These are phyloP conservation scores for Auanema freiburgensis DNA, from an alignment of 2,888 invertebrate species.

Conservation along the genomic window DNA sequence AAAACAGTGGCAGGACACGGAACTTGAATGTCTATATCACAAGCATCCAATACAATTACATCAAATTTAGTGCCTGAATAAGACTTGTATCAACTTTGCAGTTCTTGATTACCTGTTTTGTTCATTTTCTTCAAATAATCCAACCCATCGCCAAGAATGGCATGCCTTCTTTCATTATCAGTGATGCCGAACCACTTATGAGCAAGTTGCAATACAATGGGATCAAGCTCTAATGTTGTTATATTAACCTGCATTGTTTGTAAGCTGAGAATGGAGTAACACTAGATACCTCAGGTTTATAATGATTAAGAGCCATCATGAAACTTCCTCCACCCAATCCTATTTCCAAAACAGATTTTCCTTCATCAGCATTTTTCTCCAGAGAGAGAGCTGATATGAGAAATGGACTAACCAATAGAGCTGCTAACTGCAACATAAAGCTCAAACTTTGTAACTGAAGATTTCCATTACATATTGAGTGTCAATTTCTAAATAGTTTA, in stretches of 20 bases:
- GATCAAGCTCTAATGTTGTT: slow-evolving; percentile 52
- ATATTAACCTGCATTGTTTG: slow-evolving; percentile 46
- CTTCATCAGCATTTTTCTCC: slow-evolving; percentile 24
- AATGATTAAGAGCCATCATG: slow-evolving; percentile 53
- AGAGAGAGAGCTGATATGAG: slow-evolving; percentile 30
- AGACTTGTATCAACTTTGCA: neutral
- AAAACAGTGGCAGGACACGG: slow-evolving; percentile 53
- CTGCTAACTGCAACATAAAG: slow-evolving; percentile 30
- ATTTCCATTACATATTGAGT: slow-evolving; percentile 35
- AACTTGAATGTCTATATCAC: slow-evolving; percentile 37
- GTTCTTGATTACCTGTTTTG: slow-evolving; percentile 24
- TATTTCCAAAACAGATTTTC: slow-evolving; percentile 34
- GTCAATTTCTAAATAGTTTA: slow-evolving; percentile 28
- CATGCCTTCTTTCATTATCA: slow-evolving; percentile 36
- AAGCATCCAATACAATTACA: slow-evolving; percentile 55
- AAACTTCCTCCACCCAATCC: slow-evolving; percentile 57
- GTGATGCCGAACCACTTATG: slow-evolving; percentile 54
- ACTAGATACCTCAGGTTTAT: slow-evolving; percentile 37
- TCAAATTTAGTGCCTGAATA: slow-evolving; percentile 42
- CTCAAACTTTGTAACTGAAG: neutral
- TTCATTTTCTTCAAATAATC: slow-evolving; percentile 37
- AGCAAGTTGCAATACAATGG: slow-evolving; percentile 45
- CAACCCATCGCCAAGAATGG: slow-evolving; percentile 48
- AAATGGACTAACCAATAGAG: slow-evolving; percentile 32
- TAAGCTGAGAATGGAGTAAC: neutral